Conservation (phyloP, 1,140 invertebrate genomes). For the Drosophila ogumai region DNA sequence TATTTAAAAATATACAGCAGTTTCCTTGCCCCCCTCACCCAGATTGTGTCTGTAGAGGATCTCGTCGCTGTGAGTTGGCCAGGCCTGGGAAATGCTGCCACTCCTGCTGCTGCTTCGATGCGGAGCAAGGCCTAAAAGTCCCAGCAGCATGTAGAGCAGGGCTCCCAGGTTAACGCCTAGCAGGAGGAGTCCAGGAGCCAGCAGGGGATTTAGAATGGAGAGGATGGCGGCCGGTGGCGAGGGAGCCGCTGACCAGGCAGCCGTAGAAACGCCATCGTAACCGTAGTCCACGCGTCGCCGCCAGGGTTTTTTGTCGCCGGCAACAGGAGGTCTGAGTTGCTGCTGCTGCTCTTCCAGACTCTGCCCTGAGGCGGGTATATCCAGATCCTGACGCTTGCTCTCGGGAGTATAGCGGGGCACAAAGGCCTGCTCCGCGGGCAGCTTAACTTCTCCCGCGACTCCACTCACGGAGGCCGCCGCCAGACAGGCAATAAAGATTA, state of each 20-base stretch:
- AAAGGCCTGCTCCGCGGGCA: conserved; percentile 15
- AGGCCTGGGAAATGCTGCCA: conserved; percentile 2
- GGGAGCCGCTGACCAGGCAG: conserved; percentile 28
- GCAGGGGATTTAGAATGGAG: conserved; percentile 25
- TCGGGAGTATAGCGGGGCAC: conserved; percentile 58
- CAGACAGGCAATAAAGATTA: conserved; percentile 38
- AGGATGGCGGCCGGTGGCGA: conserved; percentile 14
- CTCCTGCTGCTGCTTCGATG: conserved; percentile 11
- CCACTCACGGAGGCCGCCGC: not conserved
- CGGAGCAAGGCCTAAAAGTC: conserved; percentile 55
- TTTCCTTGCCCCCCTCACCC: conserved; percentile 61
- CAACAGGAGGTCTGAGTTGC: not conserved
- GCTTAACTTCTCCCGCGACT: conserved; percentile 8
- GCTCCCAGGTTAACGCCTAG: conserved; percentile 65
- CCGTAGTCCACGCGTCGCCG: conserved; percentile 54
- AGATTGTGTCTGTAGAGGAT: conserved; percentile 53
- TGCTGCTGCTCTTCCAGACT: not conserved
- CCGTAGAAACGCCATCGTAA: conserved; percentile 21
- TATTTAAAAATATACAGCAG: conserved; percentile 63
- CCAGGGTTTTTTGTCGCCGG: conserved; percentile 53
- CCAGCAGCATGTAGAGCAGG: conserved; percentile 60
- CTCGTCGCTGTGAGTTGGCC: conserved; percentile 14
- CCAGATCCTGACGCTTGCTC: conserved; percentile 52
- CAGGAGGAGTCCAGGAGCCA: conserved; percentile 57
- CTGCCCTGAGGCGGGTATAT: conserved; percentile 13